A percentile compares a stretch with the other conserved stretches of the same genome.
These are phyloP conservation scores for Oceanodroma leucorhoa DNA, from an alignment of 2,797 vertebrate genomes.

Conservation along the genomic window DNA sequence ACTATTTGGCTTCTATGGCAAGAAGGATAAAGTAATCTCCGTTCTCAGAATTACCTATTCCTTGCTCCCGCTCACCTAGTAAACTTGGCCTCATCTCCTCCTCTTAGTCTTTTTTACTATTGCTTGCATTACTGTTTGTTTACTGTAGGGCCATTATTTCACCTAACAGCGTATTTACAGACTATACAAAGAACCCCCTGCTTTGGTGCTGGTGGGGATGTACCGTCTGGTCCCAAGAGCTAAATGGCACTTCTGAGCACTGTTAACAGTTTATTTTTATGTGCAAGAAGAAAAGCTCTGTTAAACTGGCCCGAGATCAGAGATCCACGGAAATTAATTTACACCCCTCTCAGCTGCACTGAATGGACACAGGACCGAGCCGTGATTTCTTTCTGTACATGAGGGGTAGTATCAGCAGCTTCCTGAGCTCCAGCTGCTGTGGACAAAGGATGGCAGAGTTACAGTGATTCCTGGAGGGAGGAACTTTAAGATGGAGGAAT, in stretches of 20 bases:
- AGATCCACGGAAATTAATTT: background rate
- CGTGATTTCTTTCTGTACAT: conserved; percentile 5
- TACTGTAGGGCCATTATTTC: background rate
- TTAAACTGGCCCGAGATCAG: conserved; percentile 16
- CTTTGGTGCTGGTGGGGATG: background rate
- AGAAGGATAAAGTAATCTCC: background rate
- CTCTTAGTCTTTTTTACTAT: background rate
- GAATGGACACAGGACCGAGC: background rate
- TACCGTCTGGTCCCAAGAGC: background rate
- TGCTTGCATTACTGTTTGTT: background rate
- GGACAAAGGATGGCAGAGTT: conserved; percentile 52
- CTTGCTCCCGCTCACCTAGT: background rate
- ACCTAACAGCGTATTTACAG: background rate
- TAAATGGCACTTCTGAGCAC: background rate
- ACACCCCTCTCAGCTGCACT: background rate
- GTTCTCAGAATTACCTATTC: background rate
- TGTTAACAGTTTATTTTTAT: background rate
- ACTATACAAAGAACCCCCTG: background rate
- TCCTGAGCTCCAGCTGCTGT: conserved; percentile 67
- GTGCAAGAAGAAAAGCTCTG: conserved; percentile 12
- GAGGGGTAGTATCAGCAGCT: conserved; percentile 52
- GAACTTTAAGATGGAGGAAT: conserved; percentile 59
- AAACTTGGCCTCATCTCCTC: background rate
- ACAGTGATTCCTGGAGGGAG: conserved; percentile 63
- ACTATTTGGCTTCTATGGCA: background rate